Conservation (phyloP, 1,140 invertebrate genomes). For the Pantala flavescens region DNA sequence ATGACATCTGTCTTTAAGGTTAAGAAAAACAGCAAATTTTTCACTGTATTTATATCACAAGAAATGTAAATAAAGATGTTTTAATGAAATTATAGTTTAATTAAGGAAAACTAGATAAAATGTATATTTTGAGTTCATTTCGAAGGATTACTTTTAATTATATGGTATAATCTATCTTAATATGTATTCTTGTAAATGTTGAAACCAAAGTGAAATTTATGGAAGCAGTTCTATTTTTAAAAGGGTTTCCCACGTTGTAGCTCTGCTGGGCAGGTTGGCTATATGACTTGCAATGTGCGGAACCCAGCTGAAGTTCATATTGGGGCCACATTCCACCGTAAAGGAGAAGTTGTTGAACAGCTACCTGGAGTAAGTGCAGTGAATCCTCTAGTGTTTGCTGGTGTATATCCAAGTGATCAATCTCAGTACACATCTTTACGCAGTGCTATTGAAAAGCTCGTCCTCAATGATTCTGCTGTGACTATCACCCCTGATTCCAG, state of each 20-base stretch:
- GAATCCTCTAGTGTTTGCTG: constrained; percentile 89
- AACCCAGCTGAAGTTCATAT: constrained; percentile 65
- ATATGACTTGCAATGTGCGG: constrained; percentile 71
- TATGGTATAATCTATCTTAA: no score
- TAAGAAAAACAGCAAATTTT: no score
- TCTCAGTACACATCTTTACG: constrained; percentile 62
- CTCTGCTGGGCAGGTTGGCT: constrained; percentile 69
- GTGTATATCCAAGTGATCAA: constrained; percentile 86
- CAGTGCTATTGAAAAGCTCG: constrained; percentile 79
- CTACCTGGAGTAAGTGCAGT: constrained; percentile 49
- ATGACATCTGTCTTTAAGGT: no score
- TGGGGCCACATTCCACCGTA: constrained; percentile 72
- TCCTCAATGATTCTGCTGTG: constrained; percentile 91
- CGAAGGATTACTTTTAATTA: no score
- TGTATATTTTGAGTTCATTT: no score
- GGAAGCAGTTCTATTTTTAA: no score
- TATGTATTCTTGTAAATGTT: no score
- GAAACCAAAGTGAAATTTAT: no score
- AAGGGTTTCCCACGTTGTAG: constrained; percentile 32
- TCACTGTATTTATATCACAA: no score
- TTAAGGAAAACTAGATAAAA: no score
- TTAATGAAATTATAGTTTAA: no score
- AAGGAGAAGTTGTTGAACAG: constrained; percentile 42
- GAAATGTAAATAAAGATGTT: no score
- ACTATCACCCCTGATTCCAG: constrained; percentile 65